These are phyloP conservation scores for Myanophis thanlyinensis DNA, from an alignment of 2,113 vertebrate genomes.

Conservation along the genomic window DNA sequence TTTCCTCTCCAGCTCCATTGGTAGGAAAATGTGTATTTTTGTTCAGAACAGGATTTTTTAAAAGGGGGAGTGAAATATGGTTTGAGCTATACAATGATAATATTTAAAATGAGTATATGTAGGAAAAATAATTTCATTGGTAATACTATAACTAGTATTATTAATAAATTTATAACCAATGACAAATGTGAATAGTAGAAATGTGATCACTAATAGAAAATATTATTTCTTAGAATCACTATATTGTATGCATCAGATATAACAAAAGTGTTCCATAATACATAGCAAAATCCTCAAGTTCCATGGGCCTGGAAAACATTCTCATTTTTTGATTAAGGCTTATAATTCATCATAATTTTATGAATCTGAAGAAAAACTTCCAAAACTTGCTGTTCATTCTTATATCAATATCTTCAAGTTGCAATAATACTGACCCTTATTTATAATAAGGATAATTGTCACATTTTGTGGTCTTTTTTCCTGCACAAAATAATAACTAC, in stretches of 20 bases:
- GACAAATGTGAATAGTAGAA: not conserved
- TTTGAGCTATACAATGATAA: not conserved
- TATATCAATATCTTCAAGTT: not conserved
- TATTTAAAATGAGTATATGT: not conserved
- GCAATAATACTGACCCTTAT: conserved; percentile 40
- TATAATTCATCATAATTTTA: not conserved
- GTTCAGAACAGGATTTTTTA: not conserved
- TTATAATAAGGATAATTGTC: conserved; percentile 43
- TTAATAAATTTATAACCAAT: not conserved
- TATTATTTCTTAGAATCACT: conserved; percentile 13
- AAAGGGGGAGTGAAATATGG: not conserved
- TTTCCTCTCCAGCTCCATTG: not conserved
- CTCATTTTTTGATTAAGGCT: not conserved
- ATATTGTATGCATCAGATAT: not conserved
- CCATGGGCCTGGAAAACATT: not conserved
- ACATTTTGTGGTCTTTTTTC: conserved; percentile 15
- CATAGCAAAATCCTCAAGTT: not conserved
- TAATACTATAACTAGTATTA: not conserved
- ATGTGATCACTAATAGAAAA: not conserved
- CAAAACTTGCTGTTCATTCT: not conserved
- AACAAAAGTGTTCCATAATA: not conserved
- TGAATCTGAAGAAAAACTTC: not conserved
- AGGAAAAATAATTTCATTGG: not conserved
- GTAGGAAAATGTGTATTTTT: not conserved
- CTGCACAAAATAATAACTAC: conserved; percentile 28